Evolutionary conservation across 2,797 vertebrate species (phyloP), one percentile per base, ranked within the genome.

Genomic region (Acanthornis magna): DNA sequence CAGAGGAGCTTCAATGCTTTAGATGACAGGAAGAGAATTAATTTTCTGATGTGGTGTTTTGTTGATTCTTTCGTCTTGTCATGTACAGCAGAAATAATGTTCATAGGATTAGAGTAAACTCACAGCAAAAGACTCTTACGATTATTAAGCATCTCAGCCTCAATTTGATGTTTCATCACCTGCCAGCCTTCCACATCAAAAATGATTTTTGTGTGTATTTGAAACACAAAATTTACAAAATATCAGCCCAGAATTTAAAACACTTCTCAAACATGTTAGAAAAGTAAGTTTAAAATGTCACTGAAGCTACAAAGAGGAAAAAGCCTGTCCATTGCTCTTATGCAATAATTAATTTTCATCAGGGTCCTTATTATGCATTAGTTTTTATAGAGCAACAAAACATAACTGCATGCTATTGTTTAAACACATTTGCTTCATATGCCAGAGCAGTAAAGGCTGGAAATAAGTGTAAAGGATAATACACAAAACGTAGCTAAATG

Each of bases 391-490:
- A 96, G 88, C 40, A 29, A 78, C 96, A 96, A 96, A 90, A 96
- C 91, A 96, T 93, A 94, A 98, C 92, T 88, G 90, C 71, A 70
- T 91, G 90, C 91, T 95, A 97, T 97, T 98, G 97, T 98, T 97
- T 97, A 95, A 97, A 96, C 94, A 94, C 95, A 97, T 96, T 97
- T 96, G 32, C 96, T 86, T 72, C 95, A 91, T 76, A 88, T 85
- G 81, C 89, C 76, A 92, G 95, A 95, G 96, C 50, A 93, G 95
- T 93, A 95, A 92, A 94, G 85, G 94, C 90, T 96, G 83, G 95
- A 97, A 97, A 96, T 96, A 95, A 78, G 88, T 76, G 96, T 96
- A 97, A 97, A 97, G 80, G 92, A 96, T 97, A 98, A 98, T 96
- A 96, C 91, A 94, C 90, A 97, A 97, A 97, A 98, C 85, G 79